phyloP scores from a whole-genome alignment of 2,888 invertebrate genomes.

The Leptarthrus brevirostris region DNA sequence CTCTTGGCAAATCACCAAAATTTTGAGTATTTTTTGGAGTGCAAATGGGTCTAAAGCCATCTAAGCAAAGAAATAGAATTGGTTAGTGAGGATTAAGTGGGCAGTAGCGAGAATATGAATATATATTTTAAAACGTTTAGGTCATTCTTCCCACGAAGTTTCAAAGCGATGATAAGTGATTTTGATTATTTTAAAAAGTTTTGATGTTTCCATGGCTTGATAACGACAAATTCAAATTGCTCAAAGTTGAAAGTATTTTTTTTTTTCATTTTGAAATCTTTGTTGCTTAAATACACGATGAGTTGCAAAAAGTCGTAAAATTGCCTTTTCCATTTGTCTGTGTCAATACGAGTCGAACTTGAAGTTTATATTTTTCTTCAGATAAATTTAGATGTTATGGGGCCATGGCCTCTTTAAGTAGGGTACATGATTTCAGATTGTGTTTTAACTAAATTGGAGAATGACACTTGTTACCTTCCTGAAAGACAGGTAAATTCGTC shows the following conservation, averaged over 20 bases:
- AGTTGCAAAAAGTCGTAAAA: too few species aligned
- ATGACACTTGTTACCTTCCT: too few species aligned
- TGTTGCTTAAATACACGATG: too few species aligned
- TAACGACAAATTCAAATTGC: neutral
- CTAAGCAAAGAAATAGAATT: conserved; percentile 1
- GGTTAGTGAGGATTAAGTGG: neutral
- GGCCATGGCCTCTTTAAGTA: neutral
- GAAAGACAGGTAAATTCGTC: too few species aligned
- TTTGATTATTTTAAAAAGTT: neutral
- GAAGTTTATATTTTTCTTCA: neutral
- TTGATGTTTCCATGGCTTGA: neutral
- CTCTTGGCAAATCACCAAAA: conserved; percentile 29
- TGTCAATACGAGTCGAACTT: neutral
- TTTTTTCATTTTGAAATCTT: too few species aligned
- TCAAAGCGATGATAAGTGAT: neutral
- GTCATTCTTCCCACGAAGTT: neutral
- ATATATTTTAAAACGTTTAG: conserved; percentile 14
- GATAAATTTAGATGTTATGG: neutral
- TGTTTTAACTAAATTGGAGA: too few species aligned
- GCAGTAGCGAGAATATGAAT: neutral
- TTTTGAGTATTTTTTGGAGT: conserved; percentile 38
- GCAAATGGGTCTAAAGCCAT: conserved; percentile 11
- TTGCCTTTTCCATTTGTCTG: neutral
- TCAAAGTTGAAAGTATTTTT: too few species aligned
- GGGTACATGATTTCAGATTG: neutral